Evolutionary conservation across 2,797 vertebrate genomes (phyloP).

Genomic region (Astyanax mexicanus): DNA sequence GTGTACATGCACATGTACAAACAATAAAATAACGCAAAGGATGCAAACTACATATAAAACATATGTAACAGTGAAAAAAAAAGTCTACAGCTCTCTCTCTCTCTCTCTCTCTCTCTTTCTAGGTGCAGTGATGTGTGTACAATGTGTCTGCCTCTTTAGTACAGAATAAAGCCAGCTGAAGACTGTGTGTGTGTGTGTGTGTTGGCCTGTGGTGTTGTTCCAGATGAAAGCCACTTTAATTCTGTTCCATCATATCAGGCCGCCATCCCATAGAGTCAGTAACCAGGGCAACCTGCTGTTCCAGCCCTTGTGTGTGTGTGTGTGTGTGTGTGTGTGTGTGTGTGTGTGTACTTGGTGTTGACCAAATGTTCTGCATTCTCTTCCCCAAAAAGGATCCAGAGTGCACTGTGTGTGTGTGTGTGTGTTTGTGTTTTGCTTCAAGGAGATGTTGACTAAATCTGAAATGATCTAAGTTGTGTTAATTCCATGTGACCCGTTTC

Average conservation of each 20-base stretch:
- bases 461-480: constrained; percentile 57
- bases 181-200: constrained; percentile 35
- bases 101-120: background rate
- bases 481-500: constrained; percentile 52
- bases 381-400: constrained; percentile 42
- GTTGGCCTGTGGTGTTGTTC: constrained; percentile 65
- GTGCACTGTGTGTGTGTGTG: constrained; percentile 32
- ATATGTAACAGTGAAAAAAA: no score
- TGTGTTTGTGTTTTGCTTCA: constrained; percentile 26
- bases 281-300: constrained; percentile 60
- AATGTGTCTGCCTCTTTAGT: constrained; percentile 24
- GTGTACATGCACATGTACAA: no score
- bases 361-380: constrained; percentile 49
- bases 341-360: constrained; percentile 25
- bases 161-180: constrained; percentile 23
- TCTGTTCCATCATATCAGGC: constrained; percentile 79
- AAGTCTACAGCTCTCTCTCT: background rate
- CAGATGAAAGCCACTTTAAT: constrained; percentile 77
- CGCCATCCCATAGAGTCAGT: constrained; percentile 73
- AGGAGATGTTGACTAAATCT: constrained; percentile 50
- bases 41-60: no score
- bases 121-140: background rate
- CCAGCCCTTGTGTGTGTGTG: constrained; percentile 28
- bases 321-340: no score
- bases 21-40: no score